A percentile compares a stretch with the other conserved stretches of the same genome.
Evolutionary conservation across 2,797 vertebrate genomes (phyloP).

Genomic region (Lepilemur septentrionalis): DNA sequence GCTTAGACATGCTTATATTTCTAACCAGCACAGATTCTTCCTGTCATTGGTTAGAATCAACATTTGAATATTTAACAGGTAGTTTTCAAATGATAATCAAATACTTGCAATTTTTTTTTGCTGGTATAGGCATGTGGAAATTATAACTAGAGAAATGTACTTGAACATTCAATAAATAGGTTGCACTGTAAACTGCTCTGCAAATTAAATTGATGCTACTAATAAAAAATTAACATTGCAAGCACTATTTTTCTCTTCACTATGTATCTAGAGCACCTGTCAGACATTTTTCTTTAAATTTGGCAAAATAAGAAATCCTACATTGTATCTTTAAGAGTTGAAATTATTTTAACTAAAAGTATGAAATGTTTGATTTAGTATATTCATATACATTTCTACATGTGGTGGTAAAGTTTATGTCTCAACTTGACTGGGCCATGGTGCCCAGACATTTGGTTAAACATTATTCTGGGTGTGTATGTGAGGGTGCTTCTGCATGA

Average conservation of each 20-base stretch:
- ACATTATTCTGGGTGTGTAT: neutral
- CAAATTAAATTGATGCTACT: neutral
- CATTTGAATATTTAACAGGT: neutral
- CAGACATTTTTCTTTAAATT: neutral
- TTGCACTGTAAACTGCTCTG: neutral
- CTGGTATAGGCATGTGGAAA: neutral
- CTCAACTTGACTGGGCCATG: neutral
- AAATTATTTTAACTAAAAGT: neutral
- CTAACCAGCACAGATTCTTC: neutral
- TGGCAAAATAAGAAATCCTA: neutral
- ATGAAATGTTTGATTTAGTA: neutral
- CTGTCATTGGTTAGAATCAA: neutral
- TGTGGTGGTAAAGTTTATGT: neutral
- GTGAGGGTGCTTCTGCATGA: neutral
- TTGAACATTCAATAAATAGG: neutral
- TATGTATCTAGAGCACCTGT: neutral
- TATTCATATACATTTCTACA: neutral
- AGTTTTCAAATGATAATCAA: conserved; percentile 10
- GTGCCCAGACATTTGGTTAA: neutral
- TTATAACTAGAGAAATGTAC: neutral
- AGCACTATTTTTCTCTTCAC: neutral
- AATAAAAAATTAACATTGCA: neutral
- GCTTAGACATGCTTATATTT: neutral
- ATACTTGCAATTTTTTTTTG: neutral
- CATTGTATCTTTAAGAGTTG: neutral